phyloP scores from a whole-genome alignment of 2,888 invertebrate species.

The Amphipoea oculea region DNA sequence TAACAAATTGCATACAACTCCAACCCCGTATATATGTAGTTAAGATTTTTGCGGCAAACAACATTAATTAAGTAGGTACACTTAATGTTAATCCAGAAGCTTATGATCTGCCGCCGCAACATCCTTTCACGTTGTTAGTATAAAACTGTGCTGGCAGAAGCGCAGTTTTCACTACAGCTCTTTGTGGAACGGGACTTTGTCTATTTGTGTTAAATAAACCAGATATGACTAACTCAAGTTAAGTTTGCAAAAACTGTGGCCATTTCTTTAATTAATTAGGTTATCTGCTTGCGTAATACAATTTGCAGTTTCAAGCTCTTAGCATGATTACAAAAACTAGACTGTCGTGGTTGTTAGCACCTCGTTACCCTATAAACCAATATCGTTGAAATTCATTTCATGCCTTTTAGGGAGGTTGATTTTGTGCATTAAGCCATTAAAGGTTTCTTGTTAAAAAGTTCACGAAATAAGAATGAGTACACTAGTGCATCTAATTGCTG shows the following conservation, averaged over 20 bases:
- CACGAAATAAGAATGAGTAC: constrained; percentile 1
- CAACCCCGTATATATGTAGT: background rate
- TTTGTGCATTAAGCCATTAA: constrained; percentile 40
- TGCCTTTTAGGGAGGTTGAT: constrained; percentile 51
- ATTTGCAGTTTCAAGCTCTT: constrained; percentile 70
- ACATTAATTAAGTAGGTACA: constrained; percentile 25
- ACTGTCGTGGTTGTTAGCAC: constrained; percentile 63
- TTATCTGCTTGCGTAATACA: constrained; percentile 67
- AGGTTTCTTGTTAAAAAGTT: constrained; percentile 21
- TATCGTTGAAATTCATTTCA: constrained; percentile 56
- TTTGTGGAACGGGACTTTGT: constrained; percentile 13
- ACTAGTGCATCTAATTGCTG: constrained; percentile 17
- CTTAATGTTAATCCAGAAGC: constrained; percentile 18
- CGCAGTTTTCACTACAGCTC: constrained; percentile 8
- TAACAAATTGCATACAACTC: background rate
- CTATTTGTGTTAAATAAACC: constrained; percentile 45
- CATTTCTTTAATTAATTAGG: constrained; percentile 63
- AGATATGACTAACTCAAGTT: constrained; percentile 39
- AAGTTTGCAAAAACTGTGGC: constrained; percentile 39
- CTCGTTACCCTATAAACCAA: constrained; percentile 54
- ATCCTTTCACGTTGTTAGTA: constrained; percentile 17
- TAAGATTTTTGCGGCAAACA: background rate
- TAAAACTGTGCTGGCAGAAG: constrained; percentile 15
- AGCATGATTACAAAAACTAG: constrained; percentile 72
- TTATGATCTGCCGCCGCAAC: background rate